Evolutionary conservation across 1,140 invertebrate genomes (phyloP).

Genomic region (Diploscapter pachys): DNA sequence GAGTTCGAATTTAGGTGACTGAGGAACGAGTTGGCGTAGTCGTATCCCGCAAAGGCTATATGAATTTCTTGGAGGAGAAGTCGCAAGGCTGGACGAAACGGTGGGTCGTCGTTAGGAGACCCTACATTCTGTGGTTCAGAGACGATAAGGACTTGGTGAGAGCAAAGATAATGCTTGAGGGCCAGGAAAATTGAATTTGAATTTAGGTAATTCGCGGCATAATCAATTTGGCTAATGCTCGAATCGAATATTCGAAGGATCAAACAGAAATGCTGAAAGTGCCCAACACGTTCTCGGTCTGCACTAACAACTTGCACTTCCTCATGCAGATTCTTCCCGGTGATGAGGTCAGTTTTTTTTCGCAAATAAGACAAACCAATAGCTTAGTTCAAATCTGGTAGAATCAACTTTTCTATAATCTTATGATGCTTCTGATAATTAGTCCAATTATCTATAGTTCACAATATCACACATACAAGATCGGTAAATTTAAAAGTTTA

Average conservation of each 20-base stretch:
- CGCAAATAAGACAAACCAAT: not conserved
- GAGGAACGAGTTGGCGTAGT: constrained; percentile 95
- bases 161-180: not conserved
- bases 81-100: constrained; percentile 75
- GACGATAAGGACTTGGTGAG: constrained; percentile 90
- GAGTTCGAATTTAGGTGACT: constrained; percentile 67
- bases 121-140: constrained; percentile 96
- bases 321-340: constrained; percentile 88
- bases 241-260: constrained; percentile 91
- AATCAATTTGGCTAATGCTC: constrained; percentile 92
- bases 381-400: too few relatives aligned
- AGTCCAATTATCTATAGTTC: too few relatives aligned
- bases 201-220: constrained; percentile 72
- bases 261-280: constrained; percentile 87
- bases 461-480: too few relatives aligned
- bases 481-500: constrained; percentile 59
- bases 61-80: constrained; percentile 94
- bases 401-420: too few relatives aligned
- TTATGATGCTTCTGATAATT: too few relatives aligned
- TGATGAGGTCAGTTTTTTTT: constrained; percentile 67
- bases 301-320: constrained; percentile 92
- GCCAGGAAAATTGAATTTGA: not conserved
- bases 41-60: constrained; percentile 87
- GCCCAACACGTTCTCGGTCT: constrained; percentile 74
- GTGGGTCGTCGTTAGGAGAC: constrained; percentile 83